Conservation (phyloP, 64 coral and sea anemone genomes). For the Stylophora pistillata region DNA sequence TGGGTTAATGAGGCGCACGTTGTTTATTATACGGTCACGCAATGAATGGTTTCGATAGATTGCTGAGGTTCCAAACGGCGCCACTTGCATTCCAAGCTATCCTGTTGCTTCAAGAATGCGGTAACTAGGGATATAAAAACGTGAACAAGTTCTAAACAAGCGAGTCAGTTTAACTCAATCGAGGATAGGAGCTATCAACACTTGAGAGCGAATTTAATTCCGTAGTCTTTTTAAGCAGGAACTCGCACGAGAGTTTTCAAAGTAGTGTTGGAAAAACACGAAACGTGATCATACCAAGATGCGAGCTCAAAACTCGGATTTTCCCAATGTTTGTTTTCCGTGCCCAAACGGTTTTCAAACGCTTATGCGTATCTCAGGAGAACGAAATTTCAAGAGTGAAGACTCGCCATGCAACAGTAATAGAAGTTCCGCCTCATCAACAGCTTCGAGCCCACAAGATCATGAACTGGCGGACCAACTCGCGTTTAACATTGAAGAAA, state of each 20-base stretch:
- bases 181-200: constrained; percentile 9
- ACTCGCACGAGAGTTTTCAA: neutral
- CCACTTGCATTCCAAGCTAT: neutral
- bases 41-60: neutral
- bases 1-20: neutral
- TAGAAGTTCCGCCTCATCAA: neutral
- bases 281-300: constrained; percentile 8
- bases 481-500: neutral
- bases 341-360: neutral
- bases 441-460: neutral
- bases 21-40: neutral
- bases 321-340: constrained; percentile 29
- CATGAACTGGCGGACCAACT: neutral
- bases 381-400: neutral
- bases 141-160: neutral
- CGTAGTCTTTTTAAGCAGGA: neutral
- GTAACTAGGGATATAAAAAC: neutral
- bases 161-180: neutral
- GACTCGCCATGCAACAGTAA: neutral
- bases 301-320: neutral
- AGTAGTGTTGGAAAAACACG: neutral
- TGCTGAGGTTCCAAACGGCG: neutral
- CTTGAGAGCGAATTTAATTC: neutral
- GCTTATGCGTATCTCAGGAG: neutral
- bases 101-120: neutral